Base-by-base conservation (phyloP, 2,113 vertebrate species). In the Charina bottae region DNA sequence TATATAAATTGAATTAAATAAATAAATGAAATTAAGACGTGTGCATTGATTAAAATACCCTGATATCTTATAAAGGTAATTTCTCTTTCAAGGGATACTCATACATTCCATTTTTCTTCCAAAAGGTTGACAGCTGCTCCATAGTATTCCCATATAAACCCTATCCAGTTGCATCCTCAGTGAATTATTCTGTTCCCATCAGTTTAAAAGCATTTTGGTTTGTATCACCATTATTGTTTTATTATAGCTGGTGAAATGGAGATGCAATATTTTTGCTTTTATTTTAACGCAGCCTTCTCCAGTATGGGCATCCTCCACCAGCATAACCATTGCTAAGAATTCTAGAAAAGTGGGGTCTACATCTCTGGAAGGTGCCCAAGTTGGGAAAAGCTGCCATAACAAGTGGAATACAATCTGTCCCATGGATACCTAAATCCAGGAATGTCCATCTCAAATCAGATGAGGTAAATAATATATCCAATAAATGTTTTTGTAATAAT, bases 381-480 rank as follows among this genome's bases (percentile, higher is more conserved):
- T 19, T 78, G 68, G 37, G 17, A 72, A 72, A 78, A 78, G 2
- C 46, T 84, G 10, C 19, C 9, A 49, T 28, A 86, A 55, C 26
- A 13, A 78, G 2, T 28, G 24, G 54, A 46, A 88, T 60, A 8
- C 42, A 24, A 26, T 83, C 28, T 21, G 17, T 89, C 0, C 1
- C 4, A 72, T 23, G n/a, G 49, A 85, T 6, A 26, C 5, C 7
- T 87, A 72, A 87, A 60, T 0, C 3, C 49, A 49, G 3, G 49
- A 91, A 90, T 62, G 46, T 13, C 86, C 42, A 54, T 54, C 58
- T 37, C 54, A 83, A 23, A 91, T 49, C 85, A 94, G 93, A 91
- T 62, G 59, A 83, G 11, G 4, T 89, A 94, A 92, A 89, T 86
- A 12, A 42, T 46, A 56, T 28, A 28, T 64, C 42, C 46, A 49